Base-by-base conservation (phyloP, 2,113 vertebrate genomes). In the Eurystomus gularis region DNA sequence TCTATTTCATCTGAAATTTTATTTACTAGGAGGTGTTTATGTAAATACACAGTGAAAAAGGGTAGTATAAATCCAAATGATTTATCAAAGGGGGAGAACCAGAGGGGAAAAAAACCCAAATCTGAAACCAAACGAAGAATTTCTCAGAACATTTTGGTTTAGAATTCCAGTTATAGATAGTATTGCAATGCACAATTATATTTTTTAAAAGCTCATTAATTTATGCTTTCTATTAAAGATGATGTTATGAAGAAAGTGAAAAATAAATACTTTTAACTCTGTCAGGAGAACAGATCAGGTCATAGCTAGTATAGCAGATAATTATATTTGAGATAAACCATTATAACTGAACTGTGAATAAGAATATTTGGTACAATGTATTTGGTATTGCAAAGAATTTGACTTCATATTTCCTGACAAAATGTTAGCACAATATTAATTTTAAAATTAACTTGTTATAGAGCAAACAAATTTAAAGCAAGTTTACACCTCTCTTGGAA, bases 21-120 rank as follows among this genome's bases (percentile, higher is more conserved):
- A n/a, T 97, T 95, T 96, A 28, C 77, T 78, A 9, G 20, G 19
- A 82, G 26, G 7, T 75, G 35, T 87, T 96, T 94, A 49, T 60
- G 68, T 64, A 82, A 96, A 91, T 52, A 61, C 11, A 40, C 52
- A 68, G 26, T 75, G 11, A 92, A 75, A 70, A 62, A 37, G 7
- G 8, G 5, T 44, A 9, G 10, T 48, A 33, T 66, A 66, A 78
- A 86, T 13, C 40, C 16, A 70, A 62, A 17, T 44, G 26, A 51
- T 83, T 70, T 88, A 84, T 66, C 13, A 78, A 28, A 24, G 2
- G 1, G 46, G 29, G 25, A 51, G 86, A 77, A 70, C 23, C 7
- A 44, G 60, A 64, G 10, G 2, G 10, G 79, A 57, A 39, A n/a
- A 1, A 5, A 8, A 1, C 33, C 28, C 7, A 26, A 87, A 64